A percentile compares a stretch with the other conserved stretches of the same genome.
These are phyloP conservation scores for Vireo griseus DNA, from an alignment of 2,797 vertebrate species.

Conservation along the genomic window DNA sequence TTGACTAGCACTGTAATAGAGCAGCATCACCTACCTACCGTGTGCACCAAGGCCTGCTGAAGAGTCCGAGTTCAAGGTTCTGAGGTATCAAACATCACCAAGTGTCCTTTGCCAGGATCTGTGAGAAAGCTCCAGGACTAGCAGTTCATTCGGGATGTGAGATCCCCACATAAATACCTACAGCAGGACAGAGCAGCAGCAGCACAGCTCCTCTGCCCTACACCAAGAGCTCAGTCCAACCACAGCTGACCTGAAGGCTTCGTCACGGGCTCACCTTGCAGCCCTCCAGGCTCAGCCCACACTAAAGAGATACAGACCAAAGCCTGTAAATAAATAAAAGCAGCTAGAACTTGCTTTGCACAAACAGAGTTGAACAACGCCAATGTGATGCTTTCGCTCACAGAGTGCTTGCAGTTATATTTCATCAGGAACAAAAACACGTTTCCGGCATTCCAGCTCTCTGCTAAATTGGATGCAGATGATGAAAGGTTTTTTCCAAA, in stretches of 20 bases:
- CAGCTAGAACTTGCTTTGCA: neutral
- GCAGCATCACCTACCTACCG: neutral
- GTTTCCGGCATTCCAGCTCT: slow-evolving; percentile 13
- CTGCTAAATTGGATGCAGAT: slow-evolving; percentile 32
- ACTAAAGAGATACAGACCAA: neutral
- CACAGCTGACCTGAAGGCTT: neutral
- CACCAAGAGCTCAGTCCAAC: neutral
- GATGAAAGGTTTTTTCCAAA: neutral
- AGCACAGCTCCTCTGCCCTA: neutral
- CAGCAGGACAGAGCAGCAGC: neutral
- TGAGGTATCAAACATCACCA: neutral
- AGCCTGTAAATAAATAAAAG: neutral
- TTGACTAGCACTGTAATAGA: neutral
- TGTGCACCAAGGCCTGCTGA: neutral
- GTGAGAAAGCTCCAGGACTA: neutral
- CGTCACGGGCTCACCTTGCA: fast-evolving
- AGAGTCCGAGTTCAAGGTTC: neutral
- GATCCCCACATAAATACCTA: neutral
- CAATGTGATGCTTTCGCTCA: neutral
- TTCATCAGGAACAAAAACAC: neutral
- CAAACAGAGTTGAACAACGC: neutral
- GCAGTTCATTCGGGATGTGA: fast-evolving
- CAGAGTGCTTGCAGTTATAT: neutral
- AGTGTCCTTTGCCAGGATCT: neutral
- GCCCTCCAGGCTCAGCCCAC: neutral